Conservation (phyloP, 2,113 vertebrate genomes). For the Tetrao urogallus region DNA sequence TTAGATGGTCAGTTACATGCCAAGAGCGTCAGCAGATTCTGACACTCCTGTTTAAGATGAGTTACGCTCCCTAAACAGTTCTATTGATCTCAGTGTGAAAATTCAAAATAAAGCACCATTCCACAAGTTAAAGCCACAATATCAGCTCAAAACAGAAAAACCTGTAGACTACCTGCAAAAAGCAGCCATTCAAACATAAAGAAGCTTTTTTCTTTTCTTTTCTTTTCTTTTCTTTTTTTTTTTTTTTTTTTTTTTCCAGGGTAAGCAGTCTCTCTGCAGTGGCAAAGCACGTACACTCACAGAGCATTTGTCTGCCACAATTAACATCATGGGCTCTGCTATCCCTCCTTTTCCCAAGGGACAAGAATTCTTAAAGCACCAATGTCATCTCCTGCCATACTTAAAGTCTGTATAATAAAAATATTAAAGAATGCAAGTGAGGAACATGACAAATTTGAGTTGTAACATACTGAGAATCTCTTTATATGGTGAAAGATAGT, state of each 20-base stretch:
- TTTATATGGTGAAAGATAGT: background rate
- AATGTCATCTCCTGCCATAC: slow-evolving; percentile 11
- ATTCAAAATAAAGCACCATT: background rate
- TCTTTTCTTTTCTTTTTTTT: background rate
- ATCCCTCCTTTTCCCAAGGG: background rate
- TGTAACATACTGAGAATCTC: background rate
- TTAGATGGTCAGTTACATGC: background rate
- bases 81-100: background rate
- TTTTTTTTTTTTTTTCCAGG: background rate
- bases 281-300: background rate
- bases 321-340: slow-evolving; percentile 22
- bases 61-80: background rate
- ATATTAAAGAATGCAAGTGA: background rate
- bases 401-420: background rate
- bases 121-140: background rate
- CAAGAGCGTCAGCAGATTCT: background rate
- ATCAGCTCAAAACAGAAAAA: slow-evolving; percentile 3
- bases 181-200: background rate
- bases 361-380: background rate
- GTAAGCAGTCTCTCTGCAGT: background rate
- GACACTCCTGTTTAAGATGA: background rate
- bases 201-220: background rate
- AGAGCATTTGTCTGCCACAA: background rate
- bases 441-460: background rate
- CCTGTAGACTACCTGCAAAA: background rate